Conservation (phyloP, 2,888 invertebrate genomes). For the Tigriopus californicus region DNA sequence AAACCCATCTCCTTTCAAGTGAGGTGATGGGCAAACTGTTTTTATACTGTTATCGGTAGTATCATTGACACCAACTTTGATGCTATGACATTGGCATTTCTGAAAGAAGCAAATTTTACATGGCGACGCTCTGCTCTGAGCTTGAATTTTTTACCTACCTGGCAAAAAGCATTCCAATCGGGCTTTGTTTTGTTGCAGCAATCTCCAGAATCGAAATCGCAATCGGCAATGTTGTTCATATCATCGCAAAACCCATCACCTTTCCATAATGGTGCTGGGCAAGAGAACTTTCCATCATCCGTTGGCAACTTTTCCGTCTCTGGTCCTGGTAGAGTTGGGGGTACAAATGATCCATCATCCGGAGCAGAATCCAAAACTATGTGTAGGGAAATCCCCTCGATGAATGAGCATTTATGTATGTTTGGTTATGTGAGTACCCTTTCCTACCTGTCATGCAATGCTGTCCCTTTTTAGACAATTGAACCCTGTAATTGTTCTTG, state of each 20-base stretch:
- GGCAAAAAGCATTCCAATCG: not conserved
- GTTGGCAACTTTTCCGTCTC: too few species aligned
- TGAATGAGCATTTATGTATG: not conserved
- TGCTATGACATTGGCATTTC: not conserved
- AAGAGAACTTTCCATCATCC: not conserved
- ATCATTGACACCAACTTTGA: not conserved
- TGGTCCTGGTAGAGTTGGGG: too few species aligned
- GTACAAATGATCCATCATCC: too few species aligned
- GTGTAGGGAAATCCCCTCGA: not conserved
- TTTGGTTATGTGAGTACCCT: not conserved
- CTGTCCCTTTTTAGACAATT: not conserved
- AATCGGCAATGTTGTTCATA: not conserved
- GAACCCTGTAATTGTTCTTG: not conserved
- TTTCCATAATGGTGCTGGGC: not conserved
- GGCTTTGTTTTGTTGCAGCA: not conserved
- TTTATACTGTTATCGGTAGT: too few species aligned
- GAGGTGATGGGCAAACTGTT: not conserved
- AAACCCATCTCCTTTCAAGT: not conserved
- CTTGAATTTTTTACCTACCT: too few species aligned
- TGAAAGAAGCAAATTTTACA: not conserved
- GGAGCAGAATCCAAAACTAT: not conserved
- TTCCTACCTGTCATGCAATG: not conserved
- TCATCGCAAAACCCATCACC: constrained; percentile 7
- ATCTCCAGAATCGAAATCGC: constrained; percentile 1
- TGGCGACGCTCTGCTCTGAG: too few species aligned